Evolutionary conservation across 1,140 invertebrate species (phyloP).

Genomic region (Andricus grossulariae): DNA sequence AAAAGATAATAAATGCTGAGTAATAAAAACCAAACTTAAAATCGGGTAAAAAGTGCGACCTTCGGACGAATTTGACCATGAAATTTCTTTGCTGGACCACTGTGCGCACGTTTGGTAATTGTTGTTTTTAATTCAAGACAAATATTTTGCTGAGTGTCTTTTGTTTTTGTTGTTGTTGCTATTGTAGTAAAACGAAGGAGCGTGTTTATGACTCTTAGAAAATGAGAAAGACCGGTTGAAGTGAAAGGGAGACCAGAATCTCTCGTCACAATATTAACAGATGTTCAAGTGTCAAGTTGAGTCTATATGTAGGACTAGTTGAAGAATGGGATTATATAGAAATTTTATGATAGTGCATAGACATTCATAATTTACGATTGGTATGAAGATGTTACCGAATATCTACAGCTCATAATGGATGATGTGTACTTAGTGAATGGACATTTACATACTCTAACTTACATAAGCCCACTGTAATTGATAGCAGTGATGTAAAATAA

Average conservation of each 20-base stretch:
- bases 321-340: not conserved
- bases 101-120: too few relatives aligned
- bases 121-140: too few relatives aligned
- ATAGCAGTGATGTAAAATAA: not conserved
- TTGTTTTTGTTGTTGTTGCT: too few relatives aligned
- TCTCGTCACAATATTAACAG: not conserved
- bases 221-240: not conserved
- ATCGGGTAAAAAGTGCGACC: too few relatives aligned
- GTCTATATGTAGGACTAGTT: not conserved
- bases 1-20: too few relatives aligned
- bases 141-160: too few relatives aligned
- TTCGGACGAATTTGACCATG: too few relatives aligned
- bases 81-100: too few relatives aligned
- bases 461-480: conserved; percentile 19
- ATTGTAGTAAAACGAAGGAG: not conserved
- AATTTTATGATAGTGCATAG: not conserved
- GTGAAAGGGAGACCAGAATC: not conserved
- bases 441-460: not conserved
- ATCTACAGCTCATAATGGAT: conserved; percentile 1
- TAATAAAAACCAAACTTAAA: too few relatives aligned
- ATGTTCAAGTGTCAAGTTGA: conserved; percentile 14
- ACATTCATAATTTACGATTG: conserved; percentile 1
- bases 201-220: not conserved
- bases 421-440: conserved; percentile 4
- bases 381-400: not conserved